Conservation (phyloP, 2,797 vertebrate genomes). For the Enoplosus armatus region DNA sequence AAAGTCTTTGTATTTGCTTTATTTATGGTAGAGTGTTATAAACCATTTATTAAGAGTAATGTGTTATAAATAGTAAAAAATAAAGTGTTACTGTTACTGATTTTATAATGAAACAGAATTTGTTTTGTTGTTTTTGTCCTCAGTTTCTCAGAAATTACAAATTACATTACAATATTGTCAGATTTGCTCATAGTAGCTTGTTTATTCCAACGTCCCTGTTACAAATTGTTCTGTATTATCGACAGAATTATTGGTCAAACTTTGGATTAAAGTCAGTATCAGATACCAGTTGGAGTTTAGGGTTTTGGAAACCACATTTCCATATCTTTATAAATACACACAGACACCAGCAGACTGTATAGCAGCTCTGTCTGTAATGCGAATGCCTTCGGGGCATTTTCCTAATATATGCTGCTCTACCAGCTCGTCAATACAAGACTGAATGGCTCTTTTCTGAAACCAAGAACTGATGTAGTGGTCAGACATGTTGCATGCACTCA, state of each 20-base stretch:
- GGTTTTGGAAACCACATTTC: constrained; percentile 40
- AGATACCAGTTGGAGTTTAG: constrained; percentile 21
- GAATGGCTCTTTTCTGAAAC: constrained; percentile 51
- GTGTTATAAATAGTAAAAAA: not conserved
- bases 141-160: not conserved
- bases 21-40: not conserved
- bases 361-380: constrained; percentile 53
- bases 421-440: constrained; percentile 51
- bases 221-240: not conserved
- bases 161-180: not conserved
- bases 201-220: not conserved
- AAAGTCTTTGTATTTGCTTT: not conserved
- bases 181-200: not conserved
- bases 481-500: constrained; percentile 82
- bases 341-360: constrained; percentile 28
- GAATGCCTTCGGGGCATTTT: constrained; percentile 76
- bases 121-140: not conserved
- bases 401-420: constrained; percentile 72
- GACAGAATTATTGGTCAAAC: constrained; percentile 14
- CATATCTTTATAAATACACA: constrained; percentile 47
- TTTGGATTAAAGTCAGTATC: constrained; percentile 20
- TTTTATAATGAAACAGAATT: not conserved
- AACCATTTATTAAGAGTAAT: not conserved
- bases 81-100: not conserved
- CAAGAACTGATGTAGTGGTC: constrained; percentile 74